A percentile compares a stretch with the other conserved stretches of the same genome.
Evolutionary conservation across 2,888 invertebrate species (phyloP).

Genomic region (Mallateleia sp.): DNA sequence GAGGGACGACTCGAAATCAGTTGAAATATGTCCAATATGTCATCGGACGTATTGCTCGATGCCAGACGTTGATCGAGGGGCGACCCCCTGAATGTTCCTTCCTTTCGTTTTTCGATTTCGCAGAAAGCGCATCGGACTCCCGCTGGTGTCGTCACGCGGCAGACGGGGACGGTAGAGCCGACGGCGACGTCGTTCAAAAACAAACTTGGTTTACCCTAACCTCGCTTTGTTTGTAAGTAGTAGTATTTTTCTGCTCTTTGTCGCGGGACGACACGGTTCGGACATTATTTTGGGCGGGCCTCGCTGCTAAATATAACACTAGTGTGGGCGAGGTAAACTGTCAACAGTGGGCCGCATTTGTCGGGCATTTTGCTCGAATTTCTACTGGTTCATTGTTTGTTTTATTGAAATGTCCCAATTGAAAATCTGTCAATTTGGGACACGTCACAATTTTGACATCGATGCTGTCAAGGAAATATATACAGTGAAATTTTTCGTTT

Average conservation of each 20-base stretch:
- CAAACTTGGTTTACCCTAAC: constrained; percentile 43
- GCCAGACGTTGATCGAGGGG: background rate
- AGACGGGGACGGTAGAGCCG: no score
- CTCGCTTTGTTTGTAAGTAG: constrained; percentile 51
- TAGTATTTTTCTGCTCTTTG: constrained; percentile 10
- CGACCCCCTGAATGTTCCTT: background rate
- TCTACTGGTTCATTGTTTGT: no score
- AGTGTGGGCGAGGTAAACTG: background rate
- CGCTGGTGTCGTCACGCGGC: no score
- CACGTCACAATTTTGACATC: no score
- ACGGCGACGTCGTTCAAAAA: constrained; percentile 5
- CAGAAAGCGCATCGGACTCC: background rate
- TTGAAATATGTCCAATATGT: constrained; percentile 43
- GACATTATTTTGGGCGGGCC: background rate
- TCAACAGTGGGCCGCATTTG: background rate
- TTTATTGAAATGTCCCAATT: no score
- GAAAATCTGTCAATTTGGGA: no score
- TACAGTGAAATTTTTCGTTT: no score
- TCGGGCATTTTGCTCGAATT: no score
- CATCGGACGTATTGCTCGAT: background rate
- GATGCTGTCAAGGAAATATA: no score
- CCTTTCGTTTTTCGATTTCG: background rate
- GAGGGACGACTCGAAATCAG: constrained; percentile 8
- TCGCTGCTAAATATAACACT: background rate
- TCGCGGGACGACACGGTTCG: background rate